Evolutionary conservation across 2,888 invertebrate species (phyloP).

Genomic region (Aphidoletes aphidimyza): DNA sequence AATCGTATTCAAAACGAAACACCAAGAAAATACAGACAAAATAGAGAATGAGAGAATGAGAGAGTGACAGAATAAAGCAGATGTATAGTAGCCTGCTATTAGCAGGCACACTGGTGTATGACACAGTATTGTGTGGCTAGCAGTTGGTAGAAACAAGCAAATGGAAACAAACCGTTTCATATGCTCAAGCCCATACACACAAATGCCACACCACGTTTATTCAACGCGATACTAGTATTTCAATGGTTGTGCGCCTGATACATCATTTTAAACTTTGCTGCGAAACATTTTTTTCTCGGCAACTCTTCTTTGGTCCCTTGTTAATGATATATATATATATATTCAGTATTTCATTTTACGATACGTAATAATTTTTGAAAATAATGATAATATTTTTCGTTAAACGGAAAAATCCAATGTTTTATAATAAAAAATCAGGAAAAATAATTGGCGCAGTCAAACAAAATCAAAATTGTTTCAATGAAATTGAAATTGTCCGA

Average conservation of each 20-base stretch:
- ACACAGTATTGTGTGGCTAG: neutral
- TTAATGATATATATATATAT: no score
- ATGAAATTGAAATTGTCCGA: no score
- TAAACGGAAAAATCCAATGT: no score
- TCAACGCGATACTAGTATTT: neutral
- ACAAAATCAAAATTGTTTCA: no score
- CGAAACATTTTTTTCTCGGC: neutral
- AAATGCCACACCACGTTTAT: neutral
- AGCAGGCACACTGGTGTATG: neutral
- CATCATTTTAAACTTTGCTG: slow-evolving; percentile 40
- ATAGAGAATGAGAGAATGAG: neutral
- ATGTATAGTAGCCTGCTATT: neutral
- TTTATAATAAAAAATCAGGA: no score
- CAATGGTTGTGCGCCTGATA: slow-evolving; percentile 42
- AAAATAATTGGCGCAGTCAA: no score
- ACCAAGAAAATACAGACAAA: neutral
- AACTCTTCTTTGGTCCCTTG: neutral
- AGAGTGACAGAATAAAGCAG: neutral
- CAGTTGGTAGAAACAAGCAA: neutral
- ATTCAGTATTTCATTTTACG: no score
- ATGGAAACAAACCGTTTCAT: neutral
- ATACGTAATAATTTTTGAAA: no score
- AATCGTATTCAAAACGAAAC: slow-evolving; percentile 3
- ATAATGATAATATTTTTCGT: no score
- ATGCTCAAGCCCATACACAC: neutral